Base-by-base conservation (phyloP, 2,113 vertebrate genomes). In the Menidia beryllina region DNA sequence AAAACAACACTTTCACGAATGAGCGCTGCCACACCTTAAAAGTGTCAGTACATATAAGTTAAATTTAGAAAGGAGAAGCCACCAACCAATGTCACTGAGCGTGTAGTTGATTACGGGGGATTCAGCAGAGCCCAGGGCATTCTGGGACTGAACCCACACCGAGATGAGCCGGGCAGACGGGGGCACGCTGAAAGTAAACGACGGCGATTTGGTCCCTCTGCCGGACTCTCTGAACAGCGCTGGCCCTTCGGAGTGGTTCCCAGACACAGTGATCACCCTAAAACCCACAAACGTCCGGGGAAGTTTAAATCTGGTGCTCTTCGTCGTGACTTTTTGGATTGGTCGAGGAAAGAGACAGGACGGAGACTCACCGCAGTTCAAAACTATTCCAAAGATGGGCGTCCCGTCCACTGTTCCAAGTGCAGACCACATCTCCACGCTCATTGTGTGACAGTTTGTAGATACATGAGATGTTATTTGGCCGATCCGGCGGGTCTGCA, bases 21-120 rank as follows among this genome's bases (percentile, higher is more conserved):
- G 45, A 66, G 24, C 0, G 17, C 36, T 38, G 45, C 20, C 19
- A 20, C 21, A 39, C 36, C 34, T 26, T 5, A 7, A 38, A 53
- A 63, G 17, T 63, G 45, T 43, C 41, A 43, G 6, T 43, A 5
- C 41, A 43, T 5, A 43, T 17, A 17, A 17, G 15, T 41, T 3
- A 45, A 5, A n/a, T n/a, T 15, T 17, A 45, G 41, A 45, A 41
- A 19, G 4, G 10, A 9, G 0, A 27, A 2, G 2, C 38, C 12
- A 57, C 20, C 34, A 47, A 94, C 93, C 90, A 8, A 93, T 93
- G 60, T 93, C 79, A 13, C 53, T 72, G 48, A 93, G 88, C 1
- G 25, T 78, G 76, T 91, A 89, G 56, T 69, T 88, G 21, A 69
- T 8, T 7, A 38, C 1, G 1, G 11, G 3, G 0, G 91, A 91